A percentile compares a stretch with the other conserved stretches of the same genome.
These are phyloP conservation scores for Hemicordylus capensis DNA, from an alignment of 2,113 vertebrate species.

Conservation along the genomic window DNA sequence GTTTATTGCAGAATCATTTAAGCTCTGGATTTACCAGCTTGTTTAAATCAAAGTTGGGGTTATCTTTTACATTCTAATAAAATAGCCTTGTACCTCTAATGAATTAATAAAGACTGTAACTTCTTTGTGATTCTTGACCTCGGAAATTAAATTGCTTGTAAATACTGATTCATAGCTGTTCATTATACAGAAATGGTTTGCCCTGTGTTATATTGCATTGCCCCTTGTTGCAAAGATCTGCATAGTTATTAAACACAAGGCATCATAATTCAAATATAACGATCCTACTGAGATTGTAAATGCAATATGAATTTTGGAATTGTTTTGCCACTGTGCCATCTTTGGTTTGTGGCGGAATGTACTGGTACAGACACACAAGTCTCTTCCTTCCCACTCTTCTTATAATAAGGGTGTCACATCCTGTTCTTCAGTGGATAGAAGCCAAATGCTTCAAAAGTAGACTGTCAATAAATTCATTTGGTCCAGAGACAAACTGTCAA, in stretches of 20 bases:
- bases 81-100: not conserved
- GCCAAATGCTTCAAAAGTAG: constrained; percentile 17
- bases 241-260: constrained; percentile 14
- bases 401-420: not conserved
- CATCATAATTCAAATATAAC: not conserved
- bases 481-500: constrained; percentile 4
- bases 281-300: constrained; percentile 5
- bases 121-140: constrained; percentile 5
- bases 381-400: not conserved
- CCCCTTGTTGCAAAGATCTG: constrained; percentile 30
- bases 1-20: constrained; percentile 12
- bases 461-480: not conserved
- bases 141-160: constrained; percentile 32
- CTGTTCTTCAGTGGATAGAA: not conserved
- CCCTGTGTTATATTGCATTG: not conserved
- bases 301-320: constrained; percentile 7
- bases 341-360: not conserved
- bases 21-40: not conserved
- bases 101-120: not conserved
- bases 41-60: constrained; percentile 23
- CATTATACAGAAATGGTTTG: not conserved
- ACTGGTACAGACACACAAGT: not conserved
- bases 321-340: constrained; percentile 3
- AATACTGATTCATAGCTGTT: not conserved
- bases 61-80: constrained; percentile 12